phyloP scores from a whole-genome alignment of 2,113 vertebrate species.

The Ochotona princeps region DNA sequence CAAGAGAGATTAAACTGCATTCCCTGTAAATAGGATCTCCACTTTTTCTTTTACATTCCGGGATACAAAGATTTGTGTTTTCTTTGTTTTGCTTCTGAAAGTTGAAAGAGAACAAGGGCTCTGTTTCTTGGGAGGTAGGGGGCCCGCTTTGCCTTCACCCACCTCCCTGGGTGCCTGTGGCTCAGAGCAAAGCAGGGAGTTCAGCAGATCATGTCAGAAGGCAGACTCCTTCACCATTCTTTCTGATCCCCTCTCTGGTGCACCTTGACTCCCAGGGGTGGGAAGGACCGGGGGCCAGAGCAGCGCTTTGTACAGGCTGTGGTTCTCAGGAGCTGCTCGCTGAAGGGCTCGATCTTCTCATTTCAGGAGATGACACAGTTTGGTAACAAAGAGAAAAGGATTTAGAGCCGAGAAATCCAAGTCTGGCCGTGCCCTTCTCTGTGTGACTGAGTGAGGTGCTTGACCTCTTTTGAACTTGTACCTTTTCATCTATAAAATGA shows the following conservation, averaged over 20 bases:
- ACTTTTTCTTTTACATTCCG: background rate
- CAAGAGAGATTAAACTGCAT: background rate
- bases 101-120: background rate
- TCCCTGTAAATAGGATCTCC: background rate
- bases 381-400: background rate
- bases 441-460: background rate
- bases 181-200: background rate
- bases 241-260: background rate
- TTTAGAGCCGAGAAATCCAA: background rate
- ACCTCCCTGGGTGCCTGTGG: accelerated
- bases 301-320: background rate
- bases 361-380: background rate
- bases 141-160: background rate
- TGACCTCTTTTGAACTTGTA: background rate
- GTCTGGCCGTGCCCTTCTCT: background rate
- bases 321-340: background rate
- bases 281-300: background rate
- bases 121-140: background rate
- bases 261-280: accelerated
- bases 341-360: background rate
- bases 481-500: background rate
- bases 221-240: background rate
- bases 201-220: background rate
- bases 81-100: background rate
- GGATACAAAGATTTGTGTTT: background rate